phyloP scores from a whole-genome alignment of 2,113 vertebrate species.

The Ceyx melanurus region DNA sequence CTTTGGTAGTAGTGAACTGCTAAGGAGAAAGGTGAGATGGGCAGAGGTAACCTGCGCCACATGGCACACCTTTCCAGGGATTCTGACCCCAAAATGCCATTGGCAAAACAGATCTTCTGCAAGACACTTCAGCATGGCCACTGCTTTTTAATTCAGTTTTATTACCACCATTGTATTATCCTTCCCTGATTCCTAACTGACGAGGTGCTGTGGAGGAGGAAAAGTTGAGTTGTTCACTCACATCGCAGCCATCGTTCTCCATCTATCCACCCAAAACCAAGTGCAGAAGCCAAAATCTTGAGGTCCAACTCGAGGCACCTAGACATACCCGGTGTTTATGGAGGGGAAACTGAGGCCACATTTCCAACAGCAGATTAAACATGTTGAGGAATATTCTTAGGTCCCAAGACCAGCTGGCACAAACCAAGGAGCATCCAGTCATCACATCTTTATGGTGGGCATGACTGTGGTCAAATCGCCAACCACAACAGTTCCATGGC shows the following conservation, averaged over 20 bases:
- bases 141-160: background rate
- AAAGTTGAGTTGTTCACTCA: background rate
- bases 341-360: background rate
- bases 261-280: background rate
- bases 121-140: background rate
- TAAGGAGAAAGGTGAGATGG: background rate
- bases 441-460: background rate
- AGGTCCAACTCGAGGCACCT: background rate
- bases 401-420: background rate
- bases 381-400: fast-evolving
- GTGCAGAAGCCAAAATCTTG: background rate
- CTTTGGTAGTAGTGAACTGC: fast-evolving
- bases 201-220: background rate
- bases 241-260: background rate
- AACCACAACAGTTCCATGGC: background rate
- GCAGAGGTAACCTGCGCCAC: background rate
- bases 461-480: too few species aligned
- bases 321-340: background rate
- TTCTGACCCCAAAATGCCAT: background rate
- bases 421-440: background rate
- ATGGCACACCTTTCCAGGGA: background rate
- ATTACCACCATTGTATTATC: fast-evolving
- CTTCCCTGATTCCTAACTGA: background rate
- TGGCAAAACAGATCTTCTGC: background rate
- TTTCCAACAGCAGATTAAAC: background rate